These are phyloP conservation scores for Corvus moneduloides DNA, from an alignment of 2,113 vertebrate genomes.

Conservation along the genomic window DNA sequence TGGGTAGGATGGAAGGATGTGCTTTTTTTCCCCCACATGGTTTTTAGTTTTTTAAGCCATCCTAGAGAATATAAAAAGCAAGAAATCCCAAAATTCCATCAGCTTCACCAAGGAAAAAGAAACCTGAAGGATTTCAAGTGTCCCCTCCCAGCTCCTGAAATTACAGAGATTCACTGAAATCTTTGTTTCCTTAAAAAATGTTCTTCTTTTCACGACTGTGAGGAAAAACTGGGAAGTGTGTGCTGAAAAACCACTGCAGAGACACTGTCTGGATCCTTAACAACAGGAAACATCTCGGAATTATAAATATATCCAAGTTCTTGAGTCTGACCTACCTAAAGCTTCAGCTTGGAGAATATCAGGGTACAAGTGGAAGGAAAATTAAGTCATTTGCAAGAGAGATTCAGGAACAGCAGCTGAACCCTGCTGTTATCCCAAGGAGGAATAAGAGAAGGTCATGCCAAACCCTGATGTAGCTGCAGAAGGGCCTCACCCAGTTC, in stretches of 20 bases:
- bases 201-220: rapidly evolving
- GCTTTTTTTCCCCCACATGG: rapidly evolving
- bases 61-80: not conserved
- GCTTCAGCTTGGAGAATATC: not conserved
- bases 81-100: not conserved
- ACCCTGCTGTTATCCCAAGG: too few relatives aligned
- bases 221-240: not conserved
- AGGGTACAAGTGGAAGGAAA: not conserved
- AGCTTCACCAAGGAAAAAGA: not conserved
- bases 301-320: not conserved
- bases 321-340: not conserved
- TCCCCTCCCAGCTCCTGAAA: not conserved
- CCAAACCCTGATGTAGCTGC: not conserved
- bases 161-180: not conserved
- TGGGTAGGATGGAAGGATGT: not conserved
- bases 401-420: not conserved
- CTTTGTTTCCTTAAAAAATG: not conserved
- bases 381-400: not conserved
- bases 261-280: not conserved
- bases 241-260: not conserved
- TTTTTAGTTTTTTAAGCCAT: not conserved
- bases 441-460: not conserved
- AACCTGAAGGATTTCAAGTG: not conserved
- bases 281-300: not conserved
- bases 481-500: not conserved